These are phyloP conservation scores for Melipona beecheii DNA, from an alignment of 2,888 invertebrate genomes.

Conservation along the genomic window DNA sequence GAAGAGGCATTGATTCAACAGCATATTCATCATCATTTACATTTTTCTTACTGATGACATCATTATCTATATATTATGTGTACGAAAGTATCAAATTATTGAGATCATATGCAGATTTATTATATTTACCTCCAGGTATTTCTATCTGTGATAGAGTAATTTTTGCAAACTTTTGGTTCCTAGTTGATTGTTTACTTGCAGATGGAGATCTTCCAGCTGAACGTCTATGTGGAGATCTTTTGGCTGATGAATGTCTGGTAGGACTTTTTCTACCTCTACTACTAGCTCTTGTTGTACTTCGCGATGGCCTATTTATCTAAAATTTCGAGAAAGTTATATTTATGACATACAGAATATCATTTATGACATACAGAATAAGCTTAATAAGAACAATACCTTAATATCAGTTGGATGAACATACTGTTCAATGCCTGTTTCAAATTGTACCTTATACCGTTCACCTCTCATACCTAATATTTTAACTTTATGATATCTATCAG, in stretches of 20 bases:
- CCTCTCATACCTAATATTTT: slow-evolving; percentile 73
- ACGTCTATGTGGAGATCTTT: slow-evolving; percentile 72
- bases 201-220: slow-evolving; percentile 70
- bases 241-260: slow-evolving; percentile 70
- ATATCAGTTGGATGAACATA: slow-evolving; percentile 72
- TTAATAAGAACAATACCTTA: slow-evolving; percentile 67
- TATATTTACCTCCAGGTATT: slow-evolving; percentile 65
- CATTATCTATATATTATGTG: slow-evolving; percentile 34
- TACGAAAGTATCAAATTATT: background rate
- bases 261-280: slow-evolving; percentile 73
- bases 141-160: slow-evolving; percentile 75
- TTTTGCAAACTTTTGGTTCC: slow-evolving; percentile 71
- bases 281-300: slow-evolving; percentile 71
- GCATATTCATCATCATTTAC: slow-evolving; percentile 51
- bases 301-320: slow-evolving; percentile 74
- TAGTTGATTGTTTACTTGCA: slow-evolving; percentile 64
- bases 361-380: background rate
- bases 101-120: background rate
- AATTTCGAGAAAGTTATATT: slow-evolving; percentile 17
- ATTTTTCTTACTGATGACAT: slow-evolving; percentile 8
- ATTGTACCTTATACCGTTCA: slow-evolving; percentile 75
- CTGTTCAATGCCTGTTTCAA: slow-evolving; percentile 75
- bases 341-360: background rate
- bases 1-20: slow-evolving; percentile 72
- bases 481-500: slow-evolving; percentile 72